Base-by-base conservation (phyloP, 2,113 vertebrate genomes). In the Sebastes fasciatus region DNA sequence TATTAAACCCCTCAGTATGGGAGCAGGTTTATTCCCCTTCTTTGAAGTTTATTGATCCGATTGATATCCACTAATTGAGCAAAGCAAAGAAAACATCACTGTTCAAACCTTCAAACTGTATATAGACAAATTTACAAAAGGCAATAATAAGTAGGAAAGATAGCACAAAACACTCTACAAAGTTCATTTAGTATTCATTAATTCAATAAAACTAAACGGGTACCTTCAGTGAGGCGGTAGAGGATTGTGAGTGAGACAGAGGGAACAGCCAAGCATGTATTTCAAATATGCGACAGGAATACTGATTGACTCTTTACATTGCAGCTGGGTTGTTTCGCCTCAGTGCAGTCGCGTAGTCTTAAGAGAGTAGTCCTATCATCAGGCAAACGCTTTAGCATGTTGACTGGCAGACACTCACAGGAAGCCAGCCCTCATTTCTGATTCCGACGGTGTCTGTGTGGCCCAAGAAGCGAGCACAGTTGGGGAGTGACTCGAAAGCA, bases 401-500 rank as follows among this genome's bases (percentile, higher is more conserved):
- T 76, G 79, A 88, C 86, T 77, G 80, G 81, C 81, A 86, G 89
- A 84, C 69, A 73, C 62, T 57, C 85, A 80, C 75, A 51, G 67
- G 82, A 88, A 86, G 80, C 74, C 67, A 80, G 46, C 11, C 61
- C 84, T 83, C 48, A 79, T 90, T 82, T 87, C 40, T 73, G 46
- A 93, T 94, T 91, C 89, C 48, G 16, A 19, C 9, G 62, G 64
- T 58, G 74, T 92, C 87, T 73, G 78, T 85, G 81, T 86, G 88
- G 91, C 76, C 84, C 11, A 43, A 86, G 86, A 87, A 91, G 88
- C 82, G 57, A 86, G 82, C 79, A 67, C 81, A 75, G 74, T 77
- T 73, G 60, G 63, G 19, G 68, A 90, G 83, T 90, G 84, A 93
- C 91, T 92, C 62, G 79, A 91, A 92, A 94, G 85, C 89, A 92